Percentiles rank a stretch among this genome's conserved stretches.
phyloP scores from a whole-genome alignment of 23 tunicate genomes.

The Styela plicata region DNA sequence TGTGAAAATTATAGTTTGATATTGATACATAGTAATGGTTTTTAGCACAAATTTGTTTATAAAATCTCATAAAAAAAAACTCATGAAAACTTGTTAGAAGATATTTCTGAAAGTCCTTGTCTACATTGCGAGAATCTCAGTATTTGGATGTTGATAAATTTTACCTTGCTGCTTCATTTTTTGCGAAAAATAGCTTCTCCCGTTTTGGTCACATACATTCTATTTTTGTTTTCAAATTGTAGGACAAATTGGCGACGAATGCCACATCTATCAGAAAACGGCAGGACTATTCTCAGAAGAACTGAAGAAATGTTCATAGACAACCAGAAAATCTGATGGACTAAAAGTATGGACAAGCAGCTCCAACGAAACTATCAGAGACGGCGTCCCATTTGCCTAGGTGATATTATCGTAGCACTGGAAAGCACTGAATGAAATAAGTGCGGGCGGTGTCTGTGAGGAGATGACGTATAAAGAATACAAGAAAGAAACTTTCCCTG shows the following conservation, averaged over 20 bases:
- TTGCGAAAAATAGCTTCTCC: no score
- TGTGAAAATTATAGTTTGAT: no score
- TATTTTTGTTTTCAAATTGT: background rate
- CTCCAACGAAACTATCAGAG: constrained; percentile 70
- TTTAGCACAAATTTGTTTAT: no score
- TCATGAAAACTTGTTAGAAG: no score
- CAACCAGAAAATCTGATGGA: constrained; percentile 52
- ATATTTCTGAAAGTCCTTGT: no score
- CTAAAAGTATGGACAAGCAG: constrained; percentile 94
- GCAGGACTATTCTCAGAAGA: constrained; percentile 60
- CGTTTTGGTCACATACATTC: no score
- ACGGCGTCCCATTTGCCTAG: constrained; percentile 58
- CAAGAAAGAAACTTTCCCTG: constrained; percentile 86
- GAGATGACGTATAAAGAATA: constrained; percentile 93
- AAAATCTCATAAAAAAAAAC: no score
- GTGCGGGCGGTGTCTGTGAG: constrained; percentile 97
- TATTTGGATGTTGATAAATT: no score
- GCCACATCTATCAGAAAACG: constrained; percentile 58
- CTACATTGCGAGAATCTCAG: no score
- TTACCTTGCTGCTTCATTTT: no score
- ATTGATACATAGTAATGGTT: no score
- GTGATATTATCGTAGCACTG: constrained; percentile 62
- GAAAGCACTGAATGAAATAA: constrained; percentile 92
- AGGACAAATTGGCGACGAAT: constrained; percentile 96
- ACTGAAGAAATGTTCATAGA: constrained; percentile 62